Base-by-base conservation (phyloP, 2,888 invertebrate species). In the Drosophila pseudotakahashii region DNA sequence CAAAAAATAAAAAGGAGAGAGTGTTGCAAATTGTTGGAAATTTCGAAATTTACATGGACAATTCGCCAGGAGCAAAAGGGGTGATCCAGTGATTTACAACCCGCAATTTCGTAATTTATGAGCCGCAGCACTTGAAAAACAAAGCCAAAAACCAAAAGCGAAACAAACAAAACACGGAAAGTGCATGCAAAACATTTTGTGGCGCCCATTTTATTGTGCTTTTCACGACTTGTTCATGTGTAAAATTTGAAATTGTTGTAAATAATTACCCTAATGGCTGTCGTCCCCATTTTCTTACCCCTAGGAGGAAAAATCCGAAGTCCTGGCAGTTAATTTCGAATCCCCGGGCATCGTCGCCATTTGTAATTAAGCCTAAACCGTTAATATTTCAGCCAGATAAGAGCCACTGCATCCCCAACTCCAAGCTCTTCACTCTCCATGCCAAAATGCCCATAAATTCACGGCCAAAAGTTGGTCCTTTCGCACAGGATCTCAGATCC, bases 201-300 rank as follows among this genome's bases (percentile, higher is more conserved):
- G 51, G 67, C 63, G 51, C 53, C 53, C 63, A 64, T 80, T 76
- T 78, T 78, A 76, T 73, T 87, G 88, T 84, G 66, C 76, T 74
- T 42, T 42, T 70, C 71, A 30, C 30, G n/a, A 75, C 68, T 67
- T 78, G 85, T 73, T 81, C 85, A 84, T 84, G 83, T 84, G 88
- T 81, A 89, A 81, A 88, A 89, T 89, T 88, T 89, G 67, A 77
- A 88, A 82, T 86, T 84, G 86, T 82, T 89, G 88, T 89, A 89
- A 82, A 88, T 88, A 89, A 89, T 89, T 89, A 84, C 88, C 88
- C 88, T 82, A 84, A 84, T 88, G 88, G 86, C 63, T 51, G 66
- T 23, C 23, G 44, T 34, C 44, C n/a, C 48, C 37, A 32, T 16
- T 32, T 16, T 16, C 47, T 36, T 58, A 32, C 14, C 48, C 34